Evolutionary conservation across 2,113 vertebrate species (phyloP).

Genomic region (Antennarius striatus): DNA sequence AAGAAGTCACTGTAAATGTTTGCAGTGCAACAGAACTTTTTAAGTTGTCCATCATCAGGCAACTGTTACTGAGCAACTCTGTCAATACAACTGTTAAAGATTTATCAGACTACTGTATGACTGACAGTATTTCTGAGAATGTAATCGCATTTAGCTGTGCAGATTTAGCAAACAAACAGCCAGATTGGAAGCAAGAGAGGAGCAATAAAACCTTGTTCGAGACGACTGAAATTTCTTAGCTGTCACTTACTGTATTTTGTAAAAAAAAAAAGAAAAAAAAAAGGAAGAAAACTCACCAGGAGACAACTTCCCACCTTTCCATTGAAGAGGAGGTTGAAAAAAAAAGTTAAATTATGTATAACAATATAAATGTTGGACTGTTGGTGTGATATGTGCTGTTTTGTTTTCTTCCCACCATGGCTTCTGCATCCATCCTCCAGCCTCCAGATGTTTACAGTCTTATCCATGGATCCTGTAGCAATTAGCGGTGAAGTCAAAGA

Average conservation of each 20-base stretch:
- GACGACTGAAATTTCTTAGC: background rate
- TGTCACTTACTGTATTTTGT: background rate
- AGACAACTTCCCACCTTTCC: constrained; percentile 60
- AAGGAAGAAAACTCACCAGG: constrained; percentile 56
- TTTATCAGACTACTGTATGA: background rate
- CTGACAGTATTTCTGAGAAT: background rate
- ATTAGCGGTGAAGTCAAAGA: constrained; percentile 84
- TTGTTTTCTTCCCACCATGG: constrained; percentile 69
- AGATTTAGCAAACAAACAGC: background rate
- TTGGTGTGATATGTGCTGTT: constrained; percentile 2
- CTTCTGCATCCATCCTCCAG: constrained; percentile 77
- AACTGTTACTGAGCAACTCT: background rate
- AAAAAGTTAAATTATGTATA: constrained; percentile 4
- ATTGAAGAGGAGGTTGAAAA: background rate
- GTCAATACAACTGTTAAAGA: background rate
- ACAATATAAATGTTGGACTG: background rate
- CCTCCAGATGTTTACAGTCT: constrained; percentile 92
- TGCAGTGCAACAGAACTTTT: background rate
- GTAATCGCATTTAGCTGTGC: background rate
- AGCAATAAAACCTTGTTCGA: background rate
- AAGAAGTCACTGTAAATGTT: constrained; percentile 7
- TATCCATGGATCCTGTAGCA: constrained; percentile 98
- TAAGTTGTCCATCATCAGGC: constrained; percentile 10
- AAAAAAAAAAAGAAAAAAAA: background rate
- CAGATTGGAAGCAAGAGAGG: background rate